Conservation (phyloP, 2,113 vertebrate genomes). For the Rhinoptilus africanus region DNA sequence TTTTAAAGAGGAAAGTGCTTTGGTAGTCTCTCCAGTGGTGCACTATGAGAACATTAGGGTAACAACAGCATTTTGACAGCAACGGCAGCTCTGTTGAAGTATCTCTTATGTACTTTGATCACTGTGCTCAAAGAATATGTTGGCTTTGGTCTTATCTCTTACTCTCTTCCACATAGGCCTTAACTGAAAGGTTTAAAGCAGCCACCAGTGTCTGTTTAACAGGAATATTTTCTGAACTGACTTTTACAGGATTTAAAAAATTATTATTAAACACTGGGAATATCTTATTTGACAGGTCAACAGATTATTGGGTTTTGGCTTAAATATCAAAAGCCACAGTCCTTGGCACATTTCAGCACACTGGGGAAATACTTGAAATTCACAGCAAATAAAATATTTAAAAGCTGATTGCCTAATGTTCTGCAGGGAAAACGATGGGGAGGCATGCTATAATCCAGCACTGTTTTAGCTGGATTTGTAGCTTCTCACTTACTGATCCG, state of each 20-base stretch:
- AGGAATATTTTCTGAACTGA: constrained; percentile 6
- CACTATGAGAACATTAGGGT: not conserved
- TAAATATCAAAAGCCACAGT: constrained; percentile 35
- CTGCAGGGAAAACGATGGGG: not conserved
- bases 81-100: not conserved
- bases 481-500: not conserved
- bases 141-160: constrained; percentile 32
- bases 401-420: constrained; percentile 33
- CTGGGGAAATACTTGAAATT: constrained; percentile 37
- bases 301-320: constrained; percentile 28
- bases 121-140: not conserved
- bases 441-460: not conserved
- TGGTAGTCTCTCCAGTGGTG: not conserved
- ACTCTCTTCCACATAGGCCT: not conserved
- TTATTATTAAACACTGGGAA: constrained; percentile 18
- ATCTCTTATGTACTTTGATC: constrained; percentile 12
- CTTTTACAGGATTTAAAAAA: constrained; percentile 34
- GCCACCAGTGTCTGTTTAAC: not conserved
- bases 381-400: constrained; percentile 59
- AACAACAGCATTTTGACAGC: not conserved
- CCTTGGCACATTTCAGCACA: not conserved
- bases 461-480: not conserved
- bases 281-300: constrained; percentile 56
- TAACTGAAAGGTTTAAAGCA: constrained; percentile 21
- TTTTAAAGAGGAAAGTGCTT: not conserved